Evolutionary conservation across 2,888 invertebrate genomes (phyloP).

Genomic region (Diachrysia chrysitis): DNA sequence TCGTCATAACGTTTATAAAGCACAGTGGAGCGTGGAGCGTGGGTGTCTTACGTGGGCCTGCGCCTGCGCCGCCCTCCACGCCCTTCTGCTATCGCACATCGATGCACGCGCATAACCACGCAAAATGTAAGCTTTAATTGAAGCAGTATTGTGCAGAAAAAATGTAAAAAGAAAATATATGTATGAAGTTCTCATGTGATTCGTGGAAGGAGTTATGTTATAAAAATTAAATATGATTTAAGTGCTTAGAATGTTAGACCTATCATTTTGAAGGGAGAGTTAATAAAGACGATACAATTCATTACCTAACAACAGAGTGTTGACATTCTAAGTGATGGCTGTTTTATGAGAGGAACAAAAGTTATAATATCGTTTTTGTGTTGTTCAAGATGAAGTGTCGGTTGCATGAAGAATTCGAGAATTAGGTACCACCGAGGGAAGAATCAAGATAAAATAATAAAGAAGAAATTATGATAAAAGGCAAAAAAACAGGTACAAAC

Average conservation of each 20-base stretch:
- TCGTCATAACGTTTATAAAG: conserved; percentile 40
- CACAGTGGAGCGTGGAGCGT: conserved; percentile 50
- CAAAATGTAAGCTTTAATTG: conserved; percentile 41
- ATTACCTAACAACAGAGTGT: no score
- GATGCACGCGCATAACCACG: conserved; percentile 58
- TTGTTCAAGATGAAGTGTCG: no score
- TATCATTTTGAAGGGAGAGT: background rate
- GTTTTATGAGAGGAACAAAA: no score
- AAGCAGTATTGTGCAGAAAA: conserved; percentile 19
- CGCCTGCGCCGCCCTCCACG: conserved; percentile 62
- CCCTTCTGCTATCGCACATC: conserved; percentile 62
- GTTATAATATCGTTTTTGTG: no score
- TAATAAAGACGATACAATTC: background rate
- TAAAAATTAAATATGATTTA: background rate
- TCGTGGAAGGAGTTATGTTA: background rate
- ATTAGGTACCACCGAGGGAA: no score
- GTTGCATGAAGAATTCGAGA: no score
- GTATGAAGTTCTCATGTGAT: background rate
- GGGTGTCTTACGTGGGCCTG: conserved; percentile 65
- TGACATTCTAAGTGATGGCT: no score
- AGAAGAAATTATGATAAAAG: no score
- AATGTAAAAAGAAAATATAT: conserved; percentile 3
- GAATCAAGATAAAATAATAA: no score
- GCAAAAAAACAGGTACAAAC: no score
- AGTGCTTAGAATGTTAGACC: background rate